These are phyloP conservation scores for Ellobium chinense DNA, from an alignment of 2,888 invertebrate genomes.

Conservation along the genomic window DNA sequence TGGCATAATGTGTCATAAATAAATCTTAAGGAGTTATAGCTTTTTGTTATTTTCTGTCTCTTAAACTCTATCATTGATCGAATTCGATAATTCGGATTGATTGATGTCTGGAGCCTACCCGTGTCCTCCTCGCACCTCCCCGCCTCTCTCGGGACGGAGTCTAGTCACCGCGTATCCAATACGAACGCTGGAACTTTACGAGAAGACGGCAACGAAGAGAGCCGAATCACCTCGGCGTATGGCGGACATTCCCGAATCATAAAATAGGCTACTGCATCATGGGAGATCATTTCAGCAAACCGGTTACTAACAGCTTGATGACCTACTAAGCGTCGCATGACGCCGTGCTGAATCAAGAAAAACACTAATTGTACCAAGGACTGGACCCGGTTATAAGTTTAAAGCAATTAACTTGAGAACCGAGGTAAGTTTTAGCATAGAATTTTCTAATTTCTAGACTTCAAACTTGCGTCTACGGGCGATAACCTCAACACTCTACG, in stretches of 20 bases:
- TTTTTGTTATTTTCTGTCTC: too few relatives aligned
- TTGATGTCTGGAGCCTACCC: too few relatives aligned
- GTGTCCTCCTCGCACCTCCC: too few relatives aligned
- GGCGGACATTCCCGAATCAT: slow-evolving; percentile 23
- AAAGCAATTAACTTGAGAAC: background rate
- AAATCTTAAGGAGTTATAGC: too few relatives aligned
- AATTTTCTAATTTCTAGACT: background rate
- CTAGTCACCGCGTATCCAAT: too few relatives aligned
- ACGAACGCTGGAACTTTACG: too few relatives aligned
- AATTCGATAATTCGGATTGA: too few relatives aligned
- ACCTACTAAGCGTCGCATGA: slow-evolving; percentile 13
- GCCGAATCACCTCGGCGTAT: background rate
- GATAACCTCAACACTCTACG: slow-evolving; percentile 51
- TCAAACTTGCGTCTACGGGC: slow-evolving; percentile 49
- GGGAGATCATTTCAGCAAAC: slow-evolving; percentile 38
- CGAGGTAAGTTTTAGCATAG: slow-evolving; percentile 32
- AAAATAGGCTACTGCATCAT: slow-evolving; percentile 41
- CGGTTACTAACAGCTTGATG: slow-evolving; percentile 37
- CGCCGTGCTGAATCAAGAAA: slow-evolving; percentile 8
- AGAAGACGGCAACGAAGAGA: background rate
- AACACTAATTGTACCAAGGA: background rate
- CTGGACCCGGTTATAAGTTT: background rate
- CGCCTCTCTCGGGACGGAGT: too few relatives aligned
- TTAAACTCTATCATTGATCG: too few relatives aligned
- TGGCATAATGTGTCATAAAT: too few relatives aligned